These are phyloP conservation scores for Channa maculata DNA, from an alignment of 2,113 vertebrate genomes.

Conservation along the genomic window DNA sequence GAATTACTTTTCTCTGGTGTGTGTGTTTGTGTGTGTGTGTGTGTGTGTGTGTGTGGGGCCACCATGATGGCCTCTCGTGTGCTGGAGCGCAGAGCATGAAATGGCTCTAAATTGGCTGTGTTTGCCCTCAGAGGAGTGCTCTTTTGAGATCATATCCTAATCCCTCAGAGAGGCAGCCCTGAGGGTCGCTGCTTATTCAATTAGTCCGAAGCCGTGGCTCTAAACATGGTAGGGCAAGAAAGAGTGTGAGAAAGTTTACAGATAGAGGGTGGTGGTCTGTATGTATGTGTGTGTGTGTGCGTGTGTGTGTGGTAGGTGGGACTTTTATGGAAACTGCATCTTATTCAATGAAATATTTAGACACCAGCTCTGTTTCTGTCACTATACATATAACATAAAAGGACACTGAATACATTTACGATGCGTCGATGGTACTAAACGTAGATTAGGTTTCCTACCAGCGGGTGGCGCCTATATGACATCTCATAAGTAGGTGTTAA, in stretches of 20 bases:
- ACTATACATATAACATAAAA: constrained; percentile 6
- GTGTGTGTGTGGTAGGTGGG: constrained; percentile 24
- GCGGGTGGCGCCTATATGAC: constrained; percentile 78
- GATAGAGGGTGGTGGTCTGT: constrained; percentile 55
- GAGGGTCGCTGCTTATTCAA: constrained; percentile 83
- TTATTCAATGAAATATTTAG: constrained; percentile 14
- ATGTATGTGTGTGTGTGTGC: constrained; percentile 6
- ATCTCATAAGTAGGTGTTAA: constrained; percentile 51
- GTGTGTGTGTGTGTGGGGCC: constrained; percentile 63
- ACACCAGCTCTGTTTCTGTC: constrained; percentile 13
- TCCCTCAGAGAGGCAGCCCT: constrained; percentile 81
- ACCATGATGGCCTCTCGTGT: constrained; percentile 64
- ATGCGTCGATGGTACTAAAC: neutral
- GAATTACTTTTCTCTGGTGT: constrained; percentile 67
- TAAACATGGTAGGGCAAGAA: constrained; percentile 64
- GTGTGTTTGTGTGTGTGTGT: constrained; percentile 60
- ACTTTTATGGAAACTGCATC: constrained; percentile 18
- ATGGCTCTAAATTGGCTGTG: constrained; percentile 83
- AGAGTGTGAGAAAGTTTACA: constrained; percentile 74
- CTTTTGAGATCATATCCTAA: constrained; percentile 82
- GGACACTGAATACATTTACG: constrained; percentile 2
- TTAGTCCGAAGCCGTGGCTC: constrained; percentile 76
- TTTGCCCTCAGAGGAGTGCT: constrained; percentile 78
- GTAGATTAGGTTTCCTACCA: constrained; percentile 65
- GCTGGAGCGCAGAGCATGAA: constrained; percentile 78